Evolutionary conservation across 2,888 invertebrate species (phyloP), one percentile per base, ranked within the genome.

Genomic region (Blomia tropicalis): DNA sequence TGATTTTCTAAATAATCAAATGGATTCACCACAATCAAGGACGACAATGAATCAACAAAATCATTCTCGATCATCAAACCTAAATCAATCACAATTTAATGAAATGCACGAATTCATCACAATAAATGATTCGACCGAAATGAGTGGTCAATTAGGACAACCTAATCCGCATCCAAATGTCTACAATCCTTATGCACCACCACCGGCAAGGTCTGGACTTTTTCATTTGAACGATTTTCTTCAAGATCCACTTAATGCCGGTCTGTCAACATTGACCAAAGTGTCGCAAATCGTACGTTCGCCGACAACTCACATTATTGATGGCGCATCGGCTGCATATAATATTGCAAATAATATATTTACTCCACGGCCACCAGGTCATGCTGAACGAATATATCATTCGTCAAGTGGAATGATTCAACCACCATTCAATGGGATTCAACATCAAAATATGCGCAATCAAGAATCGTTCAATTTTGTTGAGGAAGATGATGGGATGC

Each of bases 81-180:
- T 56, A 11, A 29, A 19, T 11, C 7, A n/a, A 11, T 27, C 51
- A 11, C 11, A 7, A 47, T n/a, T 36, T 17, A 36, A 31, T 51
- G 62, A 62, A 22, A 62, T 62, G 62, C 62, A 62, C 22, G 62
- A 62, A 59, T 62, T 62, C 31, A 62, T 62, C 11, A 23, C 62
- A 25, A n/a, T n/a, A n/a, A n/a, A n/a, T n/a, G n/a, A n/a, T n/a
- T 41, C 47, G 17, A 19, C 47, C 11, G 11, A 11, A 47, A 23
- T 23, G 11, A 23, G 2, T 47, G 47, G 19, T 4, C 19, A 23
- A 19, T 2, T 27, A 17, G 29, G 17, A 27, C 14, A 11, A 14
- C 25, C 27, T 22, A 56, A 29, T 23, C 11, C 11, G 11, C 56
- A 27, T n/a, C 29, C 31, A 25, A 14, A 2, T 1, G 19, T 19